Evolutionary conservation across 2,797 vertebrate species (phyloP).

Genomic region (Hemibagrus guttatus): DNA sequence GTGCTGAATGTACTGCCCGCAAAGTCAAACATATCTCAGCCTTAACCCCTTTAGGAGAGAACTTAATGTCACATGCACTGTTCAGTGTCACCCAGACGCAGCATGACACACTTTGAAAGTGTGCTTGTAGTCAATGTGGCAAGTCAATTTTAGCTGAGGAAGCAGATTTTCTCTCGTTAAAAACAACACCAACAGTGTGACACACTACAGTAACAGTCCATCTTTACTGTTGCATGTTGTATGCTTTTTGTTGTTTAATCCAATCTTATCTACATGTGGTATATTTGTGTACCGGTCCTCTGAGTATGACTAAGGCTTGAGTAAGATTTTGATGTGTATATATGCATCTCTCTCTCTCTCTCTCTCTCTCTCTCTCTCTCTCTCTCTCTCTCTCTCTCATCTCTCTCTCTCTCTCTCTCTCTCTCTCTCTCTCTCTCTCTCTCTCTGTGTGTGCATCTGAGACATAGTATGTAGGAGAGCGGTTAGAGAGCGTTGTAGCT

Average conservation of each 20-base stretch:
- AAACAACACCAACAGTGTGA: not conserved
- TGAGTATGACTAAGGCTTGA: slow-evolving; percentile 2
- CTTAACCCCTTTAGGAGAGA: slow-evolving; percentile 2
- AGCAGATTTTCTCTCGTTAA: slow-evolving; percentile 24
- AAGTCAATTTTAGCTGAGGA: slow-evolving; percentile 24
- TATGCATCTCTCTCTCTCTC: not conserved
- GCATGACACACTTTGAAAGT: slow-evolving; percentile 50
- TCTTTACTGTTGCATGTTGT: not conserved
- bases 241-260: not conserved
- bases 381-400: slow-evolving; percentile 5
- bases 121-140: slow-evolving; percentile 37
- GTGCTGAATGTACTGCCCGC: not conserved
- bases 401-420: slow-evolving; percentile 4
- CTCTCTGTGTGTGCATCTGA: slow-evolving; percentile 33
- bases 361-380: slow-evolving; percentile 12
- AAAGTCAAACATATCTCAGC: slow-evolving; percentile 11
- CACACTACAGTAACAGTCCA: not conserved
- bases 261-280: slow-evolving; percentile 11
- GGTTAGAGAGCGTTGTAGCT: slow-evolving; percentile 76
- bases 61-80: not conserved
- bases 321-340: not conserved
- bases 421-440: slow-evolving; percentile 12
- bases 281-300: not conserved
- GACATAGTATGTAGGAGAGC: slow-evolving; percentile 42
- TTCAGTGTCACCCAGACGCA: not conserved